phyloP scores from a whole-genome alignment of 2,797 vertebrate genomes.

The Liasis olivaceus region DNA sequence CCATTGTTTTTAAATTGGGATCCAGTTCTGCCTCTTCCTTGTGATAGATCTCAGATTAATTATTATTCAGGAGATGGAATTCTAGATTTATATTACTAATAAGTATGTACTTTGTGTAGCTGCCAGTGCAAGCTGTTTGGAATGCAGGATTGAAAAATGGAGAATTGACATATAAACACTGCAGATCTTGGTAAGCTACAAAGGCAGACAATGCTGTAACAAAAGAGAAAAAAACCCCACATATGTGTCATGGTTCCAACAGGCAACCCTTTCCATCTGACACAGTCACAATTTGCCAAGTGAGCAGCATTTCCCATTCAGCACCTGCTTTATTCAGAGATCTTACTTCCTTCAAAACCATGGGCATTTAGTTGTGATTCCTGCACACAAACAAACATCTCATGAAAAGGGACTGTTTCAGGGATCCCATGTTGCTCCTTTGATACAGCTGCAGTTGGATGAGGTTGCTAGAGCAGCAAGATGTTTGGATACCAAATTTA shows the following conservation, averaged over 20 bases:
- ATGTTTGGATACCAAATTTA: slow-evolving; percentile 53
- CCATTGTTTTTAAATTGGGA: background rate
- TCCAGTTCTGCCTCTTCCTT: slow-evolving; percentile 41
- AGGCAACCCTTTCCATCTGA: slow-evolving; percentile 26
- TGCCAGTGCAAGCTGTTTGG: slow-evolving; percentile 51
- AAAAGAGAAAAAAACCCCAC: background rate
- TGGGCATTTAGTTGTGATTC: slow-evolving; percentile 25
- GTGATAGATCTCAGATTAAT: slow-evolving; percentile 51
- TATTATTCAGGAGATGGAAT: slow-evolving; percentile 62
- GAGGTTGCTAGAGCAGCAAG: slow-evolving; percentile 9
- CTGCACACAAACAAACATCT: slow-evolving; percentile 49
- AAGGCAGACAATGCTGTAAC: slow-evolving; percentile 52
- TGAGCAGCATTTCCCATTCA: background rate
- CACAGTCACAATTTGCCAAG: slow-evolving; percentile 36
- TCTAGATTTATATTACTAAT: slow-evolving; percentile 72
- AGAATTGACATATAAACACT: slow-evolving; percentile 48
- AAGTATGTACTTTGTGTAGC: slow-evolving; percentile 67
- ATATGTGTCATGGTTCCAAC: background rate
- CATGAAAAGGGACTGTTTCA: slow-evolving; percentile 24
- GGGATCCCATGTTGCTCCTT: slow-evolving; percentile 41
- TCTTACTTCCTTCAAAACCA: slow-evolving; percentile 22
- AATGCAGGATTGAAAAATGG: slow-evolving; percentile 54
- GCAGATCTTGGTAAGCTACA: slow-evolving; percentile 55
- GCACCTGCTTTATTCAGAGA: background rate
- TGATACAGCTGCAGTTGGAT: slow-evolving; percentile 41